Evolutionary conservation across 2,888 invertebrate genomes (phyloP).

Genomic region (Microplitis deprimator): DNA sequence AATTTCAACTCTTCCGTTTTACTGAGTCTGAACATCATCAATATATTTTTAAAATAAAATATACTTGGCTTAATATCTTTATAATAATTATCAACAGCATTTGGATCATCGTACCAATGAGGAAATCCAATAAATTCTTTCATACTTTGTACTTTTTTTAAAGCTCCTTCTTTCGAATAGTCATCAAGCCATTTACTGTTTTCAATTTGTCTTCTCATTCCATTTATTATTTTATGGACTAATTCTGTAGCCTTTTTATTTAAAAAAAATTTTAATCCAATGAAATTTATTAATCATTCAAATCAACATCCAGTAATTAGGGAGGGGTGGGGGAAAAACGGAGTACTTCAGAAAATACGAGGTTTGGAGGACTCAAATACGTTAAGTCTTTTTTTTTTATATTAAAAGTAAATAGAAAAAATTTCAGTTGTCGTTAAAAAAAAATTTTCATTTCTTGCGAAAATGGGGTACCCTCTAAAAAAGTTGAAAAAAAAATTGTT

Average conservation of each 20-base stretch:
- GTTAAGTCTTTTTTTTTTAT: too few species aligned
- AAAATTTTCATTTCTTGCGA: too few species aligned
- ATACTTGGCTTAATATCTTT: slow-evolving; percentile 27
- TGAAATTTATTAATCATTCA: not conserved
- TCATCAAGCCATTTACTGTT: slow-evolving; percentile 41
- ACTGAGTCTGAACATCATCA: slow-evolving; percentile 31
- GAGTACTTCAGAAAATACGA: too few species aligned
- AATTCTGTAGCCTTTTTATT: slow-evolving; percentile 30
- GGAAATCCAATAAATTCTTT: slow-evolving; percentile 45
- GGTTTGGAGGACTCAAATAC: too few species aligned
- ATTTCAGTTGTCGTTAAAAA: too few species aligned
- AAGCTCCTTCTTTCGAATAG: slow-evolving; percentile 29
- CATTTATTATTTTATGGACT: slow-evolving; percentile 34
- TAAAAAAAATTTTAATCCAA: not conserved
- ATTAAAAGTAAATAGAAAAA: too few species aligned
- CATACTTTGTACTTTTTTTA: slow-evolving; percentile 43
- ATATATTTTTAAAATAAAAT: slow-evolving; percentile 35
- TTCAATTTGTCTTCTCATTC: slow-evolving; percentile 34
- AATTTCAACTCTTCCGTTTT: slow-evolving; percentile 53
- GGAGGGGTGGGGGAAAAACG: too few species aligned
- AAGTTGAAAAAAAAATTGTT: too few species aligned
- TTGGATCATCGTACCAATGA: slow-evolving; percentile 42
- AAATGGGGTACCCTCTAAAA: too few species aligned
- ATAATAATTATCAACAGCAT: slow-evolving; percentile 33
- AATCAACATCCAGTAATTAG: too few species aligned